Conservation (phyloP, 2,797 vertebrate genomes). For the Echiichthys vipera region DNA sequence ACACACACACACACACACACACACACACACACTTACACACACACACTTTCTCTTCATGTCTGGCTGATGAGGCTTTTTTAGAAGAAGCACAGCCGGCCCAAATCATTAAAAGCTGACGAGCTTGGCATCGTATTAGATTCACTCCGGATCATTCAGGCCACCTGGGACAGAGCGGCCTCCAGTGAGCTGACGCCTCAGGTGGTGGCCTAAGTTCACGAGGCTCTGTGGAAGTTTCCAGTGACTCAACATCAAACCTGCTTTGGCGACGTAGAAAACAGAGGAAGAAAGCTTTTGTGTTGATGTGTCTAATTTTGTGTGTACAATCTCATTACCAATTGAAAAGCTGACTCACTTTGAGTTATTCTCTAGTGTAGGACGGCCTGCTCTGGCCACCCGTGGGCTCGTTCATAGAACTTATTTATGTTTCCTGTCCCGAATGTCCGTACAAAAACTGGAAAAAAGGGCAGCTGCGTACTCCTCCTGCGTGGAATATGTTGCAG, state of each 20-base stretch:
- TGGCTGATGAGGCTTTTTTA: slow-evolving; percentile 28
- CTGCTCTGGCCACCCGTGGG: too few relatives aligned
- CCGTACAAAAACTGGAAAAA: too few relatives aligned
- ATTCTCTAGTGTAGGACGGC: too few relatives aligned
- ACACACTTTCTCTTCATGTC: background rate
- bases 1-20: slow-evolving; percentile 4
- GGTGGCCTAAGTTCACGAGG: slow-evolving; percentile 86
- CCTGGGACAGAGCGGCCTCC: slow-evolving; percentile 83
- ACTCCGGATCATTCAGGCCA: slow-evolving; percentile 80
- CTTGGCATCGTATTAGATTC: slow-evolving; percentile 58
- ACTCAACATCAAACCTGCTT: slow-evolving; percentile 88
- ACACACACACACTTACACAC: slow-evolving; percentile 19
- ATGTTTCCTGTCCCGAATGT: too few relatives aligned
- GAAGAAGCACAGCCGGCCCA: slow-evolving; percentile 28
- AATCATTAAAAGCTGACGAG: slow-evolving; percentile 25
- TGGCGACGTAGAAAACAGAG: slow-evolving; percentile 47
- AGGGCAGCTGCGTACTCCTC: too few relatives aligned
- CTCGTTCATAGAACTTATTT: too few relatives aligned
- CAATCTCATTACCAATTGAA: too few relatives aligned
- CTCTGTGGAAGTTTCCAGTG: slow-evolving; percentile 87
- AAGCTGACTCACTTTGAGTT: too few relatives aligned
- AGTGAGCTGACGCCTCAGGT: slow-evolving; percentile 83
- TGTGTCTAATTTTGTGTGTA: background rate
- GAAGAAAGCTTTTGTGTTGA: slow-evolving; percentile 28
- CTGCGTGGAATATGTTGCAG: too few relatives aligned